Evolutionary conservation across 2,113 vertebrate genomes (phyloP).

Genomic region (Ceyx margarethae): DNA sequence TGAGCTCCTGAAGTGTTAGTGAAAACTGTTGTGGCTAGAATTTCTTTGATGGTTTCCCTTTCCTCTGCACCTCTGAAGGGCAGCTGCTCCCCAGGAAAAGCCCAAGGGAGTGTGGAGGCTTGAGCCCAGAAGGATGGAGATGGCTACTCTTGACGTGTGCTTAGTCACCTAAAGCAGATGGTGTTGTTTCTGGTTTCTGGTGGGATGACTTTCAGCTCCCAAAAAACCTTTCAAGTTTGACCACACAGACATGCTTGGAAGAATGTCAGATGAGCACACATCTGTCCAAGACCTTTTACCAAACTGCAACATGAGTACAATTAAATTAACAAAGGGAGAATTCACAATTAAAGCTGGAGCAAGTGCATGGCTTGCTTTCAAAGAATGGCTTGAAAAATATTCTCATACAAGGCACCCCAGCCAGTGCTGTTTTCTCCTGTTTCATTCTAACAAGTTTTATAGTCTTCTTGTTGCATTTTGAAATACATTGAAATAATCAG

Average conservation of each 20-base stretch:
- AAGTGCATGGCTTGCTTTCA: constrained; percentile 43
- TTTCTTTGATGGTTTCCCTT: constrained; percentile 10
- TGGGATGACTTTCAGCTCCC: constrained; percentile 52
- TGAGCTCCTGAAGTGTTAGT: background rate
- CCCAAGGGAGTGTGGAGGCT: background rate
- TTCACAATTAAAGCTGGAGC: constrained; percentile 32
- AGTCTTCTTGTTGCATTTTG: constrained; percentile 1
- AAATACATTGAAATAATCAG: constrained; percentile 14
- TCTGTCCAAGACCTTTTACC: constrained; percentile 62
- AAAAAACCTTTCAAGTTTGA: constrained; percentile 57
- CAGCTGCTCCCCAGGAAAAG: background rate
- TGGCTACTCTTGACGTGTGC: constrained; percentile 12
- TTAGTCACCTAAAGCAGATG: constrained; percentile 57
- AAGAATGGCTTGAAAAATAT: background rate
- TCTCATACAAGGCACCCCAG: background rate
- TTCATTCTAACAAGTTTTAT: background rate
- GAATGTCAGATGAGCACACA: constrained; percentile 58
- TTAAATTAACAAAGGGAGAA: constrained; percentile 54
- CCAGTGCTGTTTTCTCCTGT: background rate
- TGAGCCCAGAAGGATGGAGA: background rate
- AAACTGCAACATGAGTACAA: constrained; percentile 43
- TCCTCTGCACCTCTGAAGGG: constrained; percentile 26
- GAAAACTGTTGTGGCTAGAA: background rate
- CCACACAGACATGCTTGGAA: constrained; percentile 52
- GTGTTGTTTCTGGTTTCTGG: constrained; percentile 48